Base-by-base conservation (phyloP, 2,113 vertebrate genomes). In the Lophura nycthemera region DNA sequence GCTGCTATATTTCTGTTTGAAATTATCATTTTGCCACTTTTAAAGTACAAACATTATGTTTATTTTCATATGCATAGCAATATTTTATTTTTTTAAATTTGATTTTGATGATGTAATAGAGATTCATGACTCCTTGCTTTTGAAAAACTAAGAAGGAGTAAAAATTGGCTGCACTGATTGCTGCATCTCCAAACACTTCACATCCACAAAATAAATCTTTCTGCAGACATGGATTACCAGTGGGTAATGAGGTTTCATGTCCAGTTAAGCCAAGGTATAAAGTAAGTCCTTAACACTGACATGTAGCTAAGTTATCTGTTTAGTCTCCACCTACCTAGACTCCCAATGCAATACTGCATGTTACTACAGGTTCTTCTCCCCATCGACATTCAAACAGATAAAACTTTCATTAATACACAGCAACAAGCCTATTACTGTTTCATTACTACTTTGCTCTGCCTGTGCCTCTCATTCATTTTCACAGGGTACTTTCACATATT, bases 401-500 rank as follows among this genome's bases (percentile, higher is more conserved):
- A 24, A n/a, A n/a, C 18, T 50, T 59, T 8, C n/a, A 13, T 29
- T 32, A 32, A 21, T 29, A 8, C 4, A n/a, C 32, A 95, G 7
- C 2, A 38, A 17, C 8, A 14, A 13, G 43, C 20, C 72, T 57
- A 8, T 67, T 73, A 50, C 52, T 3, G 1, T 60, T 75, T 40
- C 38, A 50, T 1, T 13, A 3, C 4, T 11, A 3, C 3, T 1
- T 57, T 21, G 9, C 11, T 60, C 40, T 78, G 52, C 30, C 11
- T 4, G 2, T 48, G 27, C 18, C 65, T 17, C n/a, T 90, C 70
- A 20, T 40, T 45, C 2, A 2, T 12, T n/a, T 25, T 75, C 24
- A 19, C 1, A 0, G 6, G 7, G 38, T 65, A 42, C 22, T 73
- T 74, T 63, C 19, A 36, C 14, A 30, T 0, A 3, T 16, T 34